Percentiles rank a stretch among this genome's conserved stretches.
Evolutionary conservation across 1,140 invertebrate species (phyloP).

Genomic region (Eubasilissa regina): DNA sequence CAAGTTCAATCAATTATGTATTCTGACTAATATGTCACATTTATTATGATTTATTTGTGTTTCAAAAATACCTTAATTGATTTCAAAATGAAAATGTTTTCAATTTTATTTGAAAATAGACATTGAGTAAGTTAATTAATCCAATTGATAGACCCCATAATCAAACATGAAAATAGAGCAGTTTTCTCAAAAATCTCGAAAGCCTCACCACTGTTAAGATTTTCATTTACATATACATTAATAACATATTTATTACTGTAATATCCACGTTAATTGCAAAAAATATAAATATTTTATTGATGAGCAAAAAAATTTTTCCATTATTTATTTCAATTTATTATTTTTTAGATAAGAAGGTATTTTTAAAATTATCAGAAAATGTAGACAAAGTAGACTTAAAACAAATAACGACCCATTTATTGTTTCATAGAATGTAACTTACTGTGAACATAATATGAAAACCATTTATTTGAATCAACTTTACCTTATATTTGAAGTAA

Average conservation of each 20-base stretch:
- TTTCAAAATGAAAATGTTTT: no score
- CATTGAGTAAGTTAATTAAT: no score
- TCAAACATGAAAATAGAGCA: no score
- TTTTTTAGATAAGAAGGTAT: conserved; percentile 6
- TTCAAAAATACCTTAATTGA: no score
- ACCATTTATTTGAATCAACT: conserved; percentile 37
- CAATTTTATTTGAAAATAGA: no score
- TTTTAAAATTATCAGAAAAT: conserved; percentile 20
- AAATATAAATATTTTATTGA: conserved; percentile 7
- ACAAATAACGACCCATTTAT: conserved; percentile 28
- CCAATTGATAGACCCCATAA: no score
- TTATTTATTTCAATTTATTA: conserved; percentile 14
- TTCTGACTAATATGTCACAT: no score
- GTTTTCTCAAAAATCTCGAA: not conserved
- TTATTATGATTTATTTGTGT: no score
- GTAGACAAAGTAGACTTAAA: conserved; percentile 18
- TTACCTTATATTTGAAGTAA: conserved; percentile 37
- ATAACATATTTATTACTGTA: conserved; percentile 15
- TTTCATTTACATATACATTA: not conserved
- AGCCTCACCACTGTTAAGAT: conserved; percentile 21
- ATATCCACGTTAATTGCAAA: conserved; percentile 29
- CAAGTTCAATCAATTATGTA: no score
- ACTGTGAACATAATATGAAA: conserved; percentile 24
- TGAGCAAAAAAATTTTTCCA: conserved; percentile 22
- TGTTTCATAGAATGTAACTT: conserved; percentile 28